A percentile compares a stretch with the other conserved stretches of the same genome.
Evolutionary conservation across 2,113 vertebrate genomes (phyloP).

Genomic region (Peromyscus maniculatus): DNA sequence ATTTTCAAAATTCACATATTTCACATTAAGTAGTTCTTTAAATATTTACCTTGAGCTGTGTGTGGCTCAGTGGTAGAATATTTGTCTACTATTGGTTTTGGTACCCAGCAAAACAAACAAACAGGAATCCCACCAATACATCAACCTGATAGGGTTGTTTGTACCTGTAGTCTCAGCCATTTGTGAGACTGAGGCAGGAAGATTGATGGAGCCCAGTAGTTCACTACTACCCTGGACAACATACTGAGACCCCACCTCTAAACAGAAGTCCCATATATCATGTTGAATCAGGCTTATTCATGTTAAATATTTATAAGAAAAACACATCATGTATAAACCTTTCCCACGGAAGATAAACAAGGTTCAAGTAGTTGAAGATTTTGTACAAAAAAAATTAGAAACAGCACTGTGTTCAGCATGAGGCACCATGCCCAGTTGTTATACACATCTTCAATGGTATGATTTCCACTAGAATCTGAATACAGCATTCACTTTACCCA

Average conservation of each 20-base stretch:
- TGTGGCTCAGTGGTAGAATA: background rate
- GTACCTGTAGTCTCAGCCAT: background rate
- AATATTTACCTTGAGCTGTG: background rate
- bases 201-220: background rate
- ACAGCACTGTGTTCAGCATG: background rate
- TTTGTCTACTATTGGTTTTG: background rate
- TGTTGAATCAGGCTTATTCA: background rate
- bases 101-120: background rate
- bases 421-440: background rate
- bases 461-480: background rate
- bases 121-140: background rate
- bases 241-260: background rate
- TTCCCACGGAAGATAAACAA: constrained; percentile 13
- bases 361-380: constrained; percentile 44
- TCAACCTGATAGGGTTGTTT: background rate
- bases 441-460: background rate
- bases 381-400: constrained; percentile 7
- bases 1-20: constrained; percentile 50
- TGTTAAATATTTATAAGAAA: background rate
- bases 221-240: background rate
- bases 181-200: background rate
- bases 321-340: constrained; percentile 8
- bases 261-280: background rate
- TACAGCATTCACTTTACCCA: background rate
- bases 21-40: constrained; percentile 22